Evolutionary conservation across 2,797 vertebrate genomes (phyloP).

Genomic region (Mus spretus): DNA sequence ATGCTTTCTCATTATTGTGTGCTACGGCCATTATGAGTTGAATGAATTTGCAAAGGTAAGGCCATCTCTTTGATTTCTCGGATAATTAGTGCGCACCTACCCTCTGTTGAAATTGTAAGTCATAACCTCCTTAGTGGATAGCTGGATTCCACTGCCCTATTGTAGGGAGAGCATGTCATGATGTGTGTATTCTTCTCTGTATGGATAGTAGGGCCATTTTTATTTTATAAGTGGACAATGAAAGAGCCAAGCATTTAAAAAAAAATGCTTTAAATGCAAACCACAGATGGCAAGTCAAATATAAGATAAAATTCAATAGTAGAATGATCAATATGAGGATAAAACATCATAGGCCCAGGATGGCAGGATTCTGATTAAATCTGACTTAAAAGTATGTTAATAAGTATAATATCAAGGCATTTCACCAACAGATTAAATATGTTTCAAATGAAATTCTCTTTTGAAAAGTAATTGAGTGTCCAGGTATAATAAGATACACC

Average conservation of each 20-base stretch:
- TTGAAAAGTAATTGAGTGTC: not conserved
- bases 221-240: slow-evolving; percentile 19
- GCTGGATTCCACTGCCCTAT: slow-evolving; percentile 14
- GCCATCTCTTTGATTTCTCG: slow-evolving; percentile 58
- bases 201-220: not conserved
- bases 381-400: not conserved
- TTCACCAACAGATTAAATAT: not conserved
- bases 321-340: not conserved
- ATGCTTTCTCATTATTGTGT: slow-evolving; percentile 61
- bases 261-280: not conserved
- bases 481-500: not conserved
- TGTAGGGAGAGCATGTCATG: not conserved
- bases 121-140: slow-evolving; percentile 34
- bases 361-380: not conserved
- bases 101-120: slow-evolving; percentile 55
- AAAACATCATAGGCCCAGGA: not conserved
- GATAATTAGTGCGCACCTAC: slow-evolving; percentile 63
- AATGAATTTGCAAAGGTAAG: slow-evolving; percentile 56
- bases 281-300: not conserved
- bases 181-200: not conserved
- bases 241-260: not conserved
- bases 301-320: not conserved
- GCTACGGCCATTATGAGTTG: slow-evolving; percentile 32
- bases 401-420: not conserved
- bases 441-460: slow-evolving; percentile 20